Percentiles rank a stretch among this genome's conserved stretches.
These are phyloP conservation scores for Syrmaticus mikado DNA, from an alignment of 2,113 vertebrate genomes.

Conservation along the genomic window DNA sequence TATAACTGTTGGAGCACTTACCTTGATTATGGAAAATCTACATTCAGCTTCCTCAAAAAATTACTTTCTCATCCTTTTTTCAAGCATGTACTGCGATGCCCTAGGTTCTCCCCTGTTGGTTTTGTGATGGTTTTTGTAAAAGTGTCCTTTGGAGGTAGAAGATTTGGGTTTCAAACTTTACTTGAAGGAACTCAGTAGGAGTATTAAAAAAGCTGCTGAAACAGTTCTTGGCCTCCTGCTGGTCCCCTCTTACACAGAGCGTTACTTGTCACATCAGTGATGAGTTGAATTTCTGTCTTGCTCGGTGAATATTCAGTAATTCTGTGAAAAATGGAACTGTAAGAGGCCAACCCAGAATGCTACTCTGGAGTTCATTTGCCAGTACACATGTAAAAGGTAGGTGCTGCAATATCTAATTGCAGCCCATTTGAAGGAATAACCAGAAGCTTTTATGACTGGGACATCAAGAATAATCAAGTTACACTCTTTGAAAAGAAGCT, in stretches of 20 bases:
- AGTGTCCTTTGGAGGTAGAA: neutral
- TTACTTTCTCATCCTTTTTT: neutral
- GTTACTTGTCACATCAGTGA: neutral
- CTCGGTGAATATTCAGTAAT: constrained; percentile 22
- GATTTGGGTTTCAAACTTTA: neutral
- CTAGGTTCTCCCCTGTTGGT: neutral
- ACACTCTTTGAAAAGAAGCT: neutral
- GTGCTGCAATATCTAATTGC: neutral
- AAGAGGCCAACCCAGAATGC: neutral
- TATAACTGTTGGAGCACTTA: neutral
- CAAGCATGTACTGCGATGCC: neutral
- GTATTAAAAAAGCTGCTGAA: neutral
- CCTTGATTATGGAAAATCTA: neutral
- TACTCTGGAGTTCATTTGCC: constrained; percentile 10
- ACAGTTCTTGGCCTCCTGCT: neutral
- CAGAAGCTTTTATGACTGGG: neutral
- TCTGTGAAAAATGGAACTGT: neutral
- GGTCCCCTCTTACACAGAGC: neutral
- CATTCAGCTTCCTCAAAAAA: neutral
- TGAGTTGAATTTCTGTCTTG: neutral
- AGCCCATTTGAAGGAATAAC: neutral
- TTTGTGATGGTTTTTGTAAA: neutral
- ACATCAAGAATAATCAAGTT: neutral
- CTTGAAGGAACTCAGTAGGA: constrained; percentile 7
- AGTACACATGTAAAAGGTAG: neutral